Evolutionary conservation across 2,113 vertebrate species (phyloP).

Genomic region (Struthio camelus): DNA sequence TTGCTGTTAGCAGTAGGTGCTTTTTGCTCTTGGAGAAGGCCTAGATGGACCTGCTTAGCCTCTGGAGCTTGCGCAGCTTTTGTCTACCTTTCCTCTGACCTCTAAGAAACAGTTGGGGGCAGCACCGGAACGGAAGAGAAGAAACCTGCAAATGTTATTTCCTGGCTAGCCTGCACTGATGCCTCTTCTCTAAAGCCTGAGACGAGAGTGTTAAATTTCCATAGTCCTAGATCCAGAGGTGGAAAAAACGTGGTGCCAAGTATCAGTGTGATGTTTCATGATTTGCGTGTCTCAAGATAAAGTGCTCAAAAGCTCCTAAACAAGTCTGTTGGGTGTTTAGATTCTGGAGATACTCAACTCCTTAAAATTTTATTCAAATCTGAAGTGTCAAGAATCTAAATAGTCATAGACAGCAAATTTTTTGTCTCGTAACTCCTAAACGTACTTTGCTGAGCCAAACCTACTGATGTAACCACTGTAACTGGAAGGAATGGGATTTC

Average conservation of each 20-base stretch:
- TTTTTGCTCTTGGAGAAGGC: too few relatives aligned
- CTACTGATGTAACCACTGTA: background rate
- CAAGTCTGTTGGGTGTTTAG: background rate
- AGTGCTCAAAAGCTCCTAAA: background rate
- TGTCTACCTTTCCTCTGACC: background rate
- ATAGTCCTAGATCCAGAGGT: background rate
- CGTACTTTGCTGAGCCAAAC: background rate
- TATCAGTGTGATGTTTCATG: background rate
- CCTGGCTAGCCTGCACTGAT: background rate
- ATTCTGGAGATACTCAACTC: background rate
- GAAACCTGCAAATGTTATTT: background rate
- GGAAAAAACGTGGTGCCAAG: accelerated
- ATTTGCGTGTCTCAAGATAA: background rate
- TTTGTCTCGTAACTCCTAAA: background rate
- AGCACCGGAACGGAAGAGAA: background rate
- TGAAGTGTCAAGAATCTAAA: background rate
- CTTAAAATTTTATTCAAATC: background rate
- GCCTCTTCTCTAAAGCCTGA: background rate
- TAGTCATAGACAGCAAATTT: background rate
- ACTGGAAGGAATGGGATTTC: background rate
- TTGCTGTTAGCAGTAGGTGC: background rate
- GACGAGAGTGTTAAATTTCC: accelerated
- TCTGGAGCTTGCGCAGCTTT: background rate
- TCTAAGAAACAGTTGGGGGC: background rate
- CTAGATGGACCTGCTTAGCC: background rate